Evolutionary conservation across 2,797 vertebrate genomes (phyloP), one percentile per base, ranked within the genome.

Genomic region (Chloroceryle amazona): DNA sequence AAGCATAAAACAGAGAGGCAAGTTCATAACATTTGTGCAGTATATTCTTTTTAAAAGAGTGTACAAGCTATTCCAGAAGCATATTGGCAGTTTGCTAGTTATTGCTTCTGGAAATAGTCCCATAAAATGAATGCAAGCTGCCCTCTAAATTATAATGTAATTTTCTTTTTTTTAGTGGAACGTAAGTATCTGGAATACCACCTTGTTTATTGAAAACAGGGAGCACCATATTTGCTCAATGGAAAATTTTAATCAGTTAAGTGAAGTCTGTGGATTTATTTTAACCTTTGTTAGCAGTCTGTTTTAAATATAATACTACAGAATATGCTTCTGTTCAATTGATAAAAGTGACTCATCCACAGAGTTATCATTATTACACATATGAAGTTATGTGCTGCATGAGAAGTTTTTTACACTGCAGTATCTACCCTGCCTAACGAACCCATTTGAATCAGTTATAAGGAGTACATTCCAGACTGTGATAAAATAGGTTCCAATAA

Each of bases 141-240:
- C 61, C 66, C 70, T 93, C 62, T 95, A 93, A 92, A 95, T 93
- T 91, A 81, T 44, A 94, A 89, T 79, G 54, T 22, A 86, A 91
- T 94, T 88, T 94, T 90, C 71, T 95, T 95, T 88, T 44, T 83
- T 95, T 93, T 88, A 90, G 72, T 75, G 55, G 82, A 82, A 96
- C 54, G 75, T 86, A 90, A 95, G 62, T 11, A 75, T 81, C 90
- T 87, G 37, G 81, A 96, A 87, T 72, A 37, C 15, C 62, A 81
- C 79, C 66, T 75, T 94, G 80, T 96, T 90, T 94, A 75, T 72
- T 5, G 1, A 26, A 84, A 93, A 88, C 8, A 42, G 25, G 8
- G 54, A 94, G 8, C 13, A 65, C 10, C 20, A 62, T 9, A 55
- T 79, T 91, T 91, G 22, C 70, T 81, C 62, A 55, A 66, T 39